phyloP scores from a whole-genome alignment of 2,113 vertebrate genomes.

The Rhinichthys klamathensis region DNA sequence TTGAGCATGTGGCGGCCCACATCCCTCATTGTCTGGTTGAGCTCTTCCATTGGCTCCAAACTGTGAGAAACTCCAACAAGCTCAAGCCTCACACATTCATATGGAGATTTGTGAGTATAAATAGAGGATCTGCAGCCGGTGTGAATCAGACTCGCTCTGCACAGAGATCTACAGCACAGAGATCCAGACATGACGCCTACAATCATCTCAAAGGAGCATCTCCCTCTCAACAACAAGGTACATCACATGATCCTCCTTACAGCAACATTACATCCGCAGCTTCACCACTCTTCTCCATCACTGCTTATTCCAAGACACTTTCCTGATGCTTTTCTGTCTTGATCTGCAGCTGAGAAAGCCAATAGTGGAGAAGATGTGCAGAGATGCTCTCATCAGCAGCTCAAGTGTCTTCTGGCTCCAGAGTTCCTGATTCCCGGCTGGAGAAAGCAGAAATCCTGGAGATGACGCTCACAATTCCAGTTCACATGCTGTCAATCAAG shows the following conservation, averaged over 20 bases:
- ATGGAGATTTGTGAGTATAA: constrained; percentile 76
- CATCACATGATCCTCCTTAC: constrained; percentile 17
- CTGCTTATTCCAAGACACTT: neutral
- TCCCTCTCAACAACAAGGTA: constrained; percentile 69
- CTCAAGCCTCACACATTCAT: constrained; percentile 74
- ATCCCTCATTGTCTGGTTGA: constrained; percentile 44
- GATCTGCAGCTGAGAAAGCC: constrained; percentile 58
- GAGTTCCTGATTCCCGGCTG: constrained; percentile 68
- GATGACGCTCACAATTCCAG: constrained; percentile 58
- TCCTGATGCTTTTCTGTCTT: neutral
- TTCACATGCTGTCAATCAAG: neutral
- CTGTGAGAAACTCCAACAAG: constrained; percentile 73
- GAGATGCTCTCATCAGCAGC: constrained; percentile 56
- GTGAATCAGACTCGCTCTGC: constrained; percentile 65
- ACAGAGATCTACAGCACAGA: constrained; percentile 64
- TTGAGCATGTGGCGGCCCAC: constrained; percentile 52
- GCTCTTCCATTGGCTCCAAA: constrained; percentile 72
- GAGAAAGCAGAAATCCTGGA: constrained; percentile 74
- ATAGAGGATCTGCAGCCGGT: constrained; percentile 67
- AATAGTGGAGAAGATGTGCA: constrained; percentile 56
- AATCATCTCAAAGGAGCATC: constrained; percentile 64
- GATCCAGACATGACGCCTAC: constrained; percentile 70
- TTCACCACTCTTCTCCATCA: neutral
- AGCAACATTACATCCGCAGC: constrained; percentile 39
- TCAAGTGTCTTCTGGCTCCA: constrained; percentile 49